phyloP scores from a whole-genome alignment of 2,888 invertebrate species.

The Ctenicera cuprea region DNA sequence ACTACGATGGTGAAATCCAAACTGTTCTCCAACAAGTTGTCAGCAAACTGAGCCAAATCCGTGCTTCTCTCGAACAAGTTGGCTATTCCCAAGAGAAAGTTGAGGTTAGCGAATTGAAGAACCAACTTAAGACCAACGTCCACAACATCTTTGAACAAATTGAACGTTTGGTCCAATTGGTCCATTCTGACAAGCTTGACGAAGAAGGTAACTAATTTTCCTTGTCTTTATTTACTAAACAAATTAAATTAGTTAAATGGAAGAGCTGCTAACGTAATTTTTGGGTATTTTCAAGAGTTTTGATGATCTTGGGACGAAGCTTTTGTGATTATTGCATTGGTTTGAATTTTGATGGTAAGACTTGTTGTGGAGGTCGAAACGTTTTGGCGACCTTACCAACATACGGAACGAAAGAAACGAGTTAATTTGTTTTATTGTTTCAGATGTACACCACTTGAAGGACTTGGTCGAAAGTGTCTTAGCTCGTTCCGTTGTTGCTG shows the following conservation, averaged over 20 bases:
- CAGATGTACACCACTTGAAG: not conserved
- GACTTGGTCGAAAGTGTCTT: not conserved
- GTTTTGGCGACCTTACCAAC: too few relatives aligned
- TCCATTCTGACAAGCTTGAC: not conserved
- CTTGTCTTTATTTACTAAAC: too few relatives aligned
- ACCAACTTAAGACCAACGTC: not conserved
- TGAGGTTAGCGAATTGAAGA: not conserved
- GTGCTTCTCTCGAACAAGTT: not conserved
- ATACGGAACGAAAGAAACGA: too few relatives aligned
- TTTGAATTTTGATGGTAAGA: too few relatives aligned
- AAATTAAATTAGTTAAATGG: too few relatives aligned
- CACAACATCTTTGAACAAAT: not conserved
- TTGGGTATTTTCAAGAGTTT: too few relatives aligned
- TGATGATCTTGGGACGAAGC: too few relatives aligned
- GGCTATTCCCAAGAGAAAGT: not conserved
- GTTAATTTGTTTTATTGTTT: not conserved
- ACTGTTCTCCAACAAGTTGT: not conserved
- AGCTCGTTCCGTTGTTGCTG: not conserved
- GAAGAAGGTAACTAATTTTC: not conserved
- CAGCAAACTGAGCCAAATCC: not conserved
- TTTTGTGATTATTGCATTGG: too few relatives aligned
- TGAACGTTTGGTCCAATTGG: conserved; percentile 5
- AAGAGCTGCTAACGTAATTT: too few relatives aligned
- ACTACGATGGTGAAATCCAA: not conserved
- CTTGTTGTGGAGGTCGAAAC: too few relatives aligned